Base-by-base conservation (phyloP, 2,113 vertebrate species). In the Hemiprocne comata region DNA sequence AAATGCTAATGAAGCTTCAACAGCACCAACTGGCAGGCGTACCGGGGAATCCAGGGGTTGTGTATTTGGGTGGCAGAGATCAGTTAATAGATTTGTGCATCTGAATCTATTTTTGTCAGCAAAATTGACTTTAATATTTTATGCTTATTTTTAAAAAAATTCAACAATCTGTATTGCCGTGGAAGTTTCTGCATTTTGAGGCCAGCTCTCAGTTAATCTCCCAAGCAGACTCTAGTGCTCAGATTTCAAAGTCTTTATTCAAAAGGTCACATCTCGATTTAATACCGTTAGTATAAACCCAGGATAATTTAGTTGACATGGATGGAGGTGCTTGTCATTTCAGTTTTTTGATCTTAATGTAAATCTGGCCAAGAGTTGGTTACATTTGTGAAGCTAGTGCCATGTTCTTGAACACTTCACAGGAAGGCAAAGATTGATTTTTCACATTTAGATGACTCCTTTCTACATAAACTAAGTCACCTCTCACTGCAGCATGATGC, bases 1-100 rank as follows among this genome's bases (percentile, higher is more conserved):
- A 92, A 93, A 86, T 93, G 76, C 44, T 81, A 90, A 94, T 84
- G 75, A 90, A 80, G 38, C 38, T 90, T 90, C 31, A 78, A 11
- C 72, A 88, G 67, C 65, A 80, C 4, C 21, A 62, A 80, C 69
- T 60, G 48, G 38, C 72, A 92, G 72, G 29, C 21, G 1, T 33
- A 16, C 33, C 0, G 3, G 71, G 58, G 48, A 74, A 81, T 72
- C 55, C 10, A 13, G 42, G 40, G 29, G 14, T 20, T 86, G 8
- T 64, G 2, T 79, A 16, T 86, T 92, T 86, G 75, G 67, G 90
- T 86, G 79, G 46, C 72, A 90, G 75, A 67, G 42, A 78, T 73
- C n/a, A 80, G 23, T 46, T 34, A 93, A 50, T 25, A 85, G 54
- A 50, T 20, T 77, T 54, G 33, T 77, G 46, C 53, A 33, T 55